Conservation (phyloP, 2,797 vertebrate genomes). For the Adelosebastes latens region DNA sequence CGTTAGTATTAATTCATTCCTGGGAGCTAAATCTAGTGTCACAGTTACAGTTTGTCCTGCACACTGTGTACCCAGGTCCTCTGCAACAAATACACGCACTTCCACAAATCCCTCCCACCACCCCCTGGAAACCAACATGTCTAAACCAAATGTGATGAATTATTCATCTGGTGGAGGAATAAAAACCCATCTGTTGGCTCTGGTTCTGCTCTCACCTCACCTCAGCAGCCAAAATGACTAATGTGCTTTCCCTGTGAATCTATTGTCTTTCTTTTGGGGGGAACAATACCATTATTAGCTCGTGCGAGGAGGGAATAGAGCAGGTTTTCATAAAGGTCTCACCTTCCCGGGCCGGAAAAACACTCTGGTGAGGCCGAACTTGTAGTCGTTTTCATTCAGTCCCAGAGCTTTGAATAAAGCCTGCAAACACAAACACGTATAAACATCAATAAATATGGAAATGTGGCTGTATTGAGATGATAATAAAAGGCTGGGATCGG, state of each 20-base stretch:
- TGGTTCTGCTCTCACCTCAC: conserved; percentile 20
- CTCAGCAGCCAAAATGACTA: conserved; percentile 30
- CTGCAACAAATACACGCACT: neutral
- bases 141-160: conserved; percentile 47
- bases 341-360: conserved; percentile 99
- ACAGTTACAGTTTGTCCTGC: conserved; percentile 13
- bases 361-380: conserved; percentile 96
- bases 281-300: conserved; percentile 14
- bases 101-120: neutral
- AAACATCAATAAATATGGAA: neutral
- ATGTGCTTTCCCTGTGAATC: conserved; percentile 8
- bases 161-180: conserved; percentile 54
- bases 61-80: neutral
- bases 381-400: conserved; percentile 96
- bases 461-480: neutral
- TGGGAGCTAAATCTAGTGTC: neutral
- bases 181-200: conserved; percentile 45
- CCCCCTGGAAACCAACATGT: neutral
- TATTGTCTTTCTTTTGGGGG: conserved; percentile 18
- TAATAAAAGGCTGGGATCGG: accelerated
- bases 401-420: conserved; percentile 97
- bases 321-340: conserved; percentile 49
- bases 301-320: neutral
- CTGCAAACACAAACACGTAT: conserved; percentile 72
- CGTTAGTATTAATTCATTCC: conserved; percentile 3